Evolutionary conservation across 2,888 invertebrate species (phyloP).

Genomic region (Hirtodrosophila duncani): DNA sequence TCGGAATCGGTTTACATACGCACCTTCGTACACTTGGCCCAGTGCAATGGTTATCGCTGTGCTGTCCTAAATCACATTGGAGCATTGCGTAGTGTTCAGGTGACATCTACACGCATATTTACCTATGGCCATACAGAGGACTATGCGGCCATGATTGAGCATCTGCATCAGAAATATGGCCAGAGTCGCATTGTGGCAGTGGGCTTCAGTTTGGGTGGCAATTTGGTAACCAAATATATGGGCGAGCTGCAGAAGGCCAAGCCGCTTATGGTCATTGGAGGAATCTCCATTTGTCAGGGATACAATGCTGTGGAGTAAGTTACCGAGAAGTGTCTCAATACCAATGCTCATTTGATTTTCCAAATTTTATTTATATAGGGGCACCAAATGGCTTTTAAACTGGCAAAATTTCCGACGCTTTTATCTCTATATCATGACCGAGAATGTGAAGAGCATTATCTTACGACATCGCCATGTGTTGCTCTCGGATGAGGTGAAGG

Average conservation of each 20-base stretch:
- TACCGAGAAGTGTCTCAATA: background rate
- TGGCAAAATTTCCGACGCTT: conserved; percentile 94
- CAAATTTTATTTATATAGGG: conserved; percentile 80
- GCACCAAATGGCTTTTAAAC: conserved; percentile 88
- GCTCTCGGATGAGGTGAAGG: conserved; percentile 86
- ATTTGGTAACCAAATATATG: conserved; percentile 94
- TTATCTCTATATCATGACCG: conserved; percentile 95
- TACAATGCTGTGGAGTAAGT: conserved; percentile 94
- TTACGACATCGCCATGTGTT: conserved; percentile 88
- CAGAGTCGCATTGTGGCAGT: conserved; percentile 88
- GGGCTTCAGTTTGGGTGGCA: conserved; percentile 96
- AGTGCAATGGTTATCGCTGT: conserved; percentile 93
- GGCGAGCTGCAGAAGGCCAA: conserved; percentile 85
- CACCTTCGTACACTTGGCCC: conserved; percentile 94
- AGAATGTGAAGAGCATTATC: conserved; percentile 92
- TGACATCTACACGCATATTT: conserved; percentile 93
- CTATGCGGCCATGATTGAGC: conserved; percentile 89
- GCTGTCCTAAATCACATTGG: conserved; percentile 97
- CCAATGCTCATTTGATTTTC: background rate
- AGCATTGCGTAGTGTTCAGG: conserved; percentile 88
- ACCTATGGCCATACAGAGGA: conserved; percentile 96
- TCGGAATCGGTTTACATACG: conserved; percentile 96
- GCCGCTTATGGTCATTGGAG: conserved; percentile 88
- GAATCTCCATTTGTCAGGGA: conserved; percentile 95
- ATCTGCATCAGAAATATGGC: conserved; percentile 86